These are phyloP conservation scores for Spermophilus dauricus DNA, from an alignment of 2,113 vertebrate species.

Conservation along the genomic window DNA sequence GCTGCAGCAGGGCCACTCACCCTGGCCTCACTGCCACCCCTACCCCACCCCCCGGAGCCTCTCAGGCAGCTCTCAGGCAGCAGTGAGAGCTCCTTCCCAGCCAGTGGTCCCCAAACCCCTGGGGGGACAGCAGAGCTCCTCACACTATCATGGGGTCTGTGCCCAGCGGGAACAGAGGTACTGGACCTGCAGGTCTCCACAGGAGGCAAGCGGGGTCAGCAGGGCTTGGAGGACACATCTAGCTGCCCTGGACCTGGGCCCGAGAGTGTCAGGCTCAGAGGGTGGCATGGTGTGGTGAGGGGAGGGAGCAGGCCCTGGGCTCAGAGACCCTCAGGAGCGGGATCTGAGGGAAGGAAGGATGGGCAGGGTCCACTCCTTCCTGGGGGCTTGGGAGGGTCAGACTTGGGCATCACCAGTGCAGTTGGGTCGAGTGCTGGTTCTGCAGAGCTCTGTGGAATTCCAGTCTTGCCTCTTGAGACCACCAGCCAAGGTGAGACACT, in stretches of 20 bases:
- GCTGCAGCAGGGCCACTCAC: background rate
- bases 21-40: background rate
- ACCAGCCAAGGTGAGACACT: background rate
- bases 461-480: background rate
- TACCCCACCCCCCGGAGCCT: too few species aligned
- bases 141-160: background rate
- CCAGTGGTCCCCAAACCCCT: background rate
- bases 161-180: background rate
- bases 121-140: background rate
- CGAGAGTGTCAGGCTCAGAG: rapidly evolving
- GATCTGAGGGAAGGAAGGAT: too few species aligned
- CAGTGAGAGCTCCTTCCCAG: too few species aligned
- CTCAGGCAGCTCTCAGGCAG: too few species aligned
- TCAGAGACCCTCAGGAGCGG: background rate
- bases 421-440: rapidly evolving
- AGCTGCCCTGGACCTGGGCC: background rate
- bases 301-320: too few species aligned
- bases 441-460: background rate
- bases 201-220: background rate
- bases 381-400: background rate
- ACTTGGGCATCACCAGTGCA: too few species aligned
- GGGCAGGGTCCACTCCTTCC: too few species aligned
- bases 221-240: background rate
- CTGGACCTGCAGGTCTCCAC: background rate
- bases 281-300: too few species aligned